A percentile compares a stretch with the other conserved stretches of the same genome.
phyloP scores from a whole-genome alignment of 2,113 vertebrate species.

The Cavia porcellus region DNA sequence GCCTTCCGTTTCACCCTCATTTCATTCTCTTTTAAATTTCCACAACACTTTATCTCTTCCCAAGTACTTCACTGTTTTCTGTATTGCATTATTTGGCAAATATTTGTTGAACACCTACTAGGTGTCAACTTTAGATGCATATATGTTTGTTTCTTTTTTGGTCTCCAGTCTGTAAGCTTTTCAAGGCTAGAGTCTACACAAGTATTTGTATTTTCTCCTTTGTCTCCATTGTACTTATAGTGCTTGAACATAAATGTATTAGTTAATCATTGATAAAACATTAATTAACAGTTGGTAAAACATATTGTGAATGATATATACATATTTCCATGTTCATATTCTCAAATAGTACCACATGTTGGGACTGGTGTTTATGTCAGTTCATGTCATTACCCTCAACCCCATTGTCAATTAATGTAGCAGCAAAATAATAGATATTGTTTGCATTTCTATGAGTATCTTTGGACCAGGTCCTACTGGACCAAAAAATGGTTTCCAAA shows the following conservation, averaged over 20 bases:
- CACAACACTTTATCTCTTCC: not conserved
- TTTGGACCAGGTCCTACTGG: not conserved
- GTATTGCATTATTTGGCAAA: not conserved
- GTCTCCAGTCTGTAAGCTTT: not conserved
- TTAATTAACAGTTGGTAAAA: too few relatives aligned
- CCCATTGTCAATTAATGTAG: not conserved
- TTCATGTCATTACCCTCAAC: not conserved
- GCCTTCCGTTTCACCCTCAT: fast-evolving
- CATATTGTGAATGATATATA: not conserved
- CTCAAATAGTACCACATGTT: not conserved
- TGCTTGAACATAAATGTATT: not conserved
- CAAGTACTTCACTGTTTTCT: not conserved
- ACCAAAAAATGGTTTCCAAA: not conserved
- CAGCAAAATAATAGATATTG: not conserved
- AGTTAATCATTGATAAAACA: not conserved
- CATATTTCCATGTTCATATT: not conserved
- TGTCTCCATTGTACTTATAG: not conserved
- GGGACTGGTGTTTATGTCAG: not conserved
- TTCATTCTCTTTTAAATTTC: not conserved
- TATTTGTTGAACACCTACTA: not conserved
- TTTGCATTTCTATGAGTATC: not conserved
- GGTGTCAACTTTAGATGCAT: not conserved
- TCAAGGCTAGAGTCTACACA: not conserved
- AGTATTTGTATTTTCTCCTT: not conserved
- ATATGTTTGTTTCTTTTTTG: not conserved